Percentiles rank a stretch among this genome's conserved stretches.
These are phyloP conservation scores for Opisthograptis luteolata DNA, from an alignment of 2,888 invertebrate species.

Conservation along the genomic window DNA sequence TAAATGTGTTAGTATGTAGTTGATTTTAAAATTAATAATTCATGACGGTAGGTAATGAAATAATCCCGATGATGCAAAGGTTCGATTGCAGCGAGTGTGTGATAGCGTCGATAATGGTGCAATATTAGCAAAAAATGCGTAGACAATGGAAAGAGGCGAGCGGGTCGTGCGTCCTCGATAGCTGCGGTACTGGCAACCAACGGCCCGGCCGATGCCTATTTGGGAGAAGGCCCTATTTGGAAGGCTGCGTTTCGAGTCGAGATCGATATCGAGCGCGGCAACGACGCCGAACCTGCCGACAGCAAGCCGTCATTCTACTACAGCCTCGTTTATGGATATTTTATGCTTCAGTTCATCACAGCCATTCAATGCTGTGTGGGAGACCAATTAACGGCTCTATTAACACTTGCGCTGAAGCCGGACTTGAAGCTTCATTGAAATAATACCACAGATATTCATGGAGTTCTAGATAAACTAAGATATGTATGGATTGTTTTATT, in stretches of 20 bases:
- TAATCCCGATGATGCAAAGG: conserved; percentile 12
- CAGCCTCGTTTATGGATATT: conserved; percentile 57
- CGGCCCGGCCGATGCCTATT: conserved; percentile 72
- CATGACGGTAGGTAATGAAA: conserved; percentile 18
- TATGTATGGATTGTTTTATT: too few species aligned
- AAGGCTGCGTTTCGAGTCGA: conserved; percentile 77
- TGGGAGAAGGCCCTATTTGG: conserved; percentile 80
- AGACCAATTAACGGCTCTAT: conserved; percentile 12
- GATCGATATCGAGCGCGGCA: conserved; percentile 67
- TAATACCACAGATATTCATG: not conserved
- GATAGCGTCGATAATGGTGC: conserved; percentile 34
- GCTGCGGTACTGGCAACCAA: conserved; percentile 44
- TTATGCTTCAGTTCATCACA: conserved; percentile 41
- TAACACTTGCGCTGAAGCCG: conserved; percentile 13
- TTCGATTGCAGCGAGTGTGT: not conserved
- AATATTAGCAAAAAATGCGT: conserved; percentile 64
- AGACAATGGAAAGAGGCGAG: conserved; percentile 75
- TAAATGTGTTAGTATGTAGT: conserved; percentile 11
- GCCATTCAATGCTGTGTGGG: conserved; percentile 20
- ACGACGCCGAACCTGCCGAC: conserved; percentile 60
- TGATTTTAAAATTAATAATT: conserved; percentile 14
- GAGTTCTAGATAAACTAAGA: too few species aligned
- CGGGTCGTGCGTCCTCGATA: conserved; percentile 69
- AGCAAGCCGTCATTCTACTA: conserved; percentile 61
- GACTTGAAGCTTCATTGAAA: conserved; percentile 6